phyloP scores from a whole-genome alignment of 2,797 vertebrate species.

The Propithecus perrieri region DNA sequence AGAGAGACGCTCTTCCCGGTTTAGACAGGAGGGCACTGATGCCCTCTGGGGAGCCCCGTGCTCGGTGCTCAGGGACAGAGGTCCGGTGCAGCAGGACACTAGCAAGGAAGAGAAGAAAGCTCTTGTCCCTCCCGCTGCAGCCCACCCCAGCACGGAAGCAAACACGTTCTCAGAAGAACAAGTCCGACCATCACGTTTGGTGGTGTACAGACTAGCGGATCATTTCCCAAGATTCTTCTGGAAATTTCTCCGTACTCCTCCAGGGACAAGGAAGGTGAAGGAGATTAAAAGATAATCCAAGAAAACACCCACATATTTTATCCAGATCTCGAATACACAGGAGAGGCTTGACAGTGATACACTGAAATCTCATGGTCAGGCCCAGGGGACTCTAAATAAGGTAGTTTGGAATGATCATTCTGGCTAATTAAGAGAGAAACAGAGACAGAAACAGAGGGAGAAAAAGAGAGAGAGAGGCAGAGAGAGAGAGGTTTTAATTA shows the following conservation, averaged over 20 bases:
- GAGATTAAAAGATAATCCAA: not conserved
- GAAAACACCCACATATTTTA: not conserved
- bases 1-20: not conserved
- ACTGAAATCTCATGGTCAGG: not conserved
- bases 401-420: not conserved
- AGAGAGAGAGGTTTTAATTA: not conserved
- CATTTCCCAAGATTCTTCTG: not conserved
- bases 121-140: accelerated
- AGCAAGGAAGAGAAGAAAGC: not conserved
- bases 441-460: not conserved
- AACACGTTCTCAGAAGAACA: not conserved
- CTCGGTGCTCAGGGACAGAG: not conserved
- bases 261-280: not conserved
- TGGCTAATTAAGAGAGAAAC: not conserved
- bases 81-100: not conserved
- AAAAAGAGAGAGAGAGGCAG: not conserved
- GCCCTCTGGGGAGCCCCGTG: not conserved
- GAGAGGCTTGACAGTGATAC: not conserved
- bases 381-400: not conserved
- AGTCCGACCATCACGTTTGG: not conserved
- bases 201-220: not conserved
- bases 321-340: not conserved
- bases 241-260: not conserved
- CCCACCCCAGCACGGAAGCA: no score
- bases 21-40: accelerated